A percentile compares a stretch with the other conserved stretches of the same genome.
Conservation (phyloP, 2,888 invertebrate genomes). For the Xestia xanthographa region DNA sequence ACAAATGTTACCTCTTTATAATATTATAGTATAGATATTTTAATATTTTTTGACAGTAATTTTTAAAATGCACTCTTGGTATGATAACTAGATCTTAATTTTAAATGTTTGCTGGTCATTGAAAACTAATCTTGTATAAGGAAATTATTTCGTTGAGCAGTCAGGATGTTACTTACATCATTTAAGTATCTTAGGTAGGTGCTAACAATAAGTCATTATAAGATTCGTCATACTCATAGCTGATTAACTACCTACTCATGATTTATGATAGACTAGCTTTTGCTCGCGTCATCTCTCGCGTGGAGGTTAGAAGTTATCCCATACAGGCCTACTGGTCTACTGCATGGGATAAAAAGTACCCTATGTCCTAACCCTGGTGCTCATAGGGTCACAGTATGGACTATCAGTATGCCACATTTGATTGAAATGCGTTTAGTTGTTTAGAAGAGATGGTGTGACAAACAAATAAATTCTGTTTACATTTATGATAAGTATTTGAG, state of each 20-base stretch:
- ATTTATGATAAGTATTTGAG: background rate
- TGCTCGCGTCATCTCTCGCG: background rate
- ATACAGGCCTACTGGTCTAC: background rate
- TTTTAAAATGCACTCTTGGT: too few species aligned
- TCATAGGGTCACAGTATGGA: too few species aligned
- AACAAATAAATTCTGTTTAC: background rate
- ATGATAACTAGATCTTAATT: too few species aligned
- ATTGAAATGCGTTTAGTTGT: background rate
- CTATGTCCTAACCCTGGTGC: background rate
- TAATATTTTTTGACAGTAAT: too few species aligned
- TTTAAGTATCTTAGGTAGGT: conserved; percentile 10
- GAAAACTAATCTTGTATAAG: too few species aligned
- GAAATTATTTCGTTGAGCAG: background rate
- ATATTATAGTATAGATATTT: too few species aligned
- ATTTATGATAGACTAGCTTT: background rate
- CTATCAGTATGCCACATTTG: background rate
- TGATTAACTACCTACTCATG: conserved; percentile 18
- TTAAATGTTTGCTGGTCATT: too few species aligned
- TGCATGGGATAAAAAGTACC: background rate
- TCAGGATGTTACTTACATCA: conserved; percentile 20
- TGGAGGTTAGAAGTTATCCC: background rate
- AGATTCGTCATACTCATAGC: conserved; percentile 52
- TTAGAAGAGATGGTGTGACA: background rate
- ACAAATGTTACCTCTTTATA: too few species aligned
- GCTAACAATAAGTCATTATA: conserved; percentile 18